Conservation (phyloP, 53 echinoderm and acorn worm species). For the Stichopus horrens region DNA sequence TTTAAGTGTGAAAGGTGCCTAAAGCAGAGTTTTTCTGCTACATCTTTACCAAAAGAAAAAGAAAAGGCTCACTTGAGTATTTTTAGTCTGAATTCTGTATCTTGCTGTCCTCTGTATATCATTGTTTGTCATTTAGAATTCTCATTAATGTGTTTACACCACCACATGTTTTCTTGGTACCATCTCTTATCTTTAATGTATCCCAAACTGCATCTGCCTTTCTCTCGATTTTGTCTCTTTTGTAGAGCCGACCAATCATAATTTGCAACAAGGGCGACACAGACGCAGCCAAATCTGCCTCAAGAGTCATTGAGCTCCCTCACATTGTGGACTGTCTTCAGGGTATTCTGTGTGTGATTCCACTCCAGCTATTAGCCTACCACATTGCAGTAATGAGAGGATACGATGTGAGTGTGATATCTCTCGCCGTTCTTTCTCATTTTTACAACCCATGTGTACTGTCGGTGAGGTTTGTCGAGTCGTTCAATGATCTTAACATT, state of each 20-base stretch:
- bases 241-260: conserved; percentile 85
- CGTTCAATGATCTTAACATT: too few species aligned
- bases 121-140: too few species aligned
- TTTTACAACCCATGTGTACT: too few species aligned
- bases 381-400: conserved; percentile 94
- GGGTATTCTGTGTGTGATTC: conserved; percentile 91
- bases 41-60: too few species aligned
- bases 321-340: conserved; percentile 83
- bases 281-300: conserved; percentile 61
- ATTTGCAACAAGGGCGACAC: conserved; percentile 80
- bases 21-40: too few species aligned
- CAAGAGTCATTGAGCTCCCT: conserved; percentile 71
- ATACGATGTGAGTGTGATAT: conserved; percentile 81
- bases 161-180: neutral
- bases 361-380: conserved; percentile 92
- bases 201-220: neutral
- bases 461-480: too few species aligned
- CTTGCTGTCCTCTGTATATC: too few species aligned
- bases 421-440: neutral
- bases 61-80: too few species aligned
- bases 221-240: neutral
- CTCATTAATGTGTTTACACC: neutral
- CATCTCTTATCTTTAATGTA: neutral
- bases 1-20: too few species aligned
- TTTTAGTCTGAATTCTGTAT: too few species aligned